phyloP scores from a whole-genome alignment of 2,888 invertebrate species.

The Ptilodon capucinus region DNA sequence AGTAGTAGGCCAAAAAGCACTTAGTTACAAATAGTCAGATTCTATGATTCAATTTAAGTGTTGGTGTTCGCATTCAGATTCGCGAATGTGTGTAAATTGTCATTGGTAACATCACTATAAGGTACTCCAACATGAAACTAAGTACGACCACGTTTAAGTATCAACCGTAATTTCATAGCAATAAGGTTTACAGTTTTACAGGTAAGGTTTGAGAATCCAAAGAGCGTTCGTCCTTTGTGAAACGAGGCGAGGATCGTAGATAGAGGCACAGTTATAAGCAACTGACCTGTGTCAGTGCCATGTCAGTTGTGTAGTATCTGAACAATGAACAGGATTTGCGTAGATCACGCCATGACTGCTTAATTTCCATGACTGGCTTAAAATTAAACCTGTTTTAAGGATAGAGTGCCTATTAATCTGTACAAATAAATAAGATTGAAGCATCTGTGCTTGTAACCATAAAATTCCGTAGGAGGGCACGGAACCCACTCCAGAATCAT shows the following conservation, averaged over 20 bases:
- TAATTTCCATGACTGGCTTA: neutral
- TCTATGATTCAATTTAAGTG: too few species aligned
- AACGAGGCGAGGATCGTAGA: neutral
- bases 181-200: constrained; percentile 5
- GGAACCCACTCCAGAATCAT: too few species aligned
- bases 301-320: constrained; percentile 4
- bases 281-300: constrained; percentile 12
- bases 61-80: too few species aligned
- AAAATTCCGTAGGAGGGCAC: too few species aligned
- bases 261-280: constrained; percentile 10
- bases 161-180: neutral
- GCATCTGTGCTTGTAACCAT: too few species aligned
- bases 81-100: too few species aligned
- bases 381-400: neutral
- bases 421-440: too few species aligned
- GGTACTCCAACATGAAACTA: constrained; percentile 11
- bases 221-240: constrained; percentile 7
- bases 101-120: too few species aligned
- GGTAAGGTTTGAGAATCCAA: constrained; percentile 6
- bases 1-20: too few species aligned
- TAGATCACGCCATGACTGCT: neutral
- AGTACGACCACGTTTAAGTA: constrained; percentile 13
- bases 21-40: too few species aligned
- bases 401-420: too few species aligned
- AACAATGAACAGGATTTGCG: neutral